phyloP scores from a whole-genome alignment of 2,797 vertebrate species.

The Anguilla pacifica region DNA sequence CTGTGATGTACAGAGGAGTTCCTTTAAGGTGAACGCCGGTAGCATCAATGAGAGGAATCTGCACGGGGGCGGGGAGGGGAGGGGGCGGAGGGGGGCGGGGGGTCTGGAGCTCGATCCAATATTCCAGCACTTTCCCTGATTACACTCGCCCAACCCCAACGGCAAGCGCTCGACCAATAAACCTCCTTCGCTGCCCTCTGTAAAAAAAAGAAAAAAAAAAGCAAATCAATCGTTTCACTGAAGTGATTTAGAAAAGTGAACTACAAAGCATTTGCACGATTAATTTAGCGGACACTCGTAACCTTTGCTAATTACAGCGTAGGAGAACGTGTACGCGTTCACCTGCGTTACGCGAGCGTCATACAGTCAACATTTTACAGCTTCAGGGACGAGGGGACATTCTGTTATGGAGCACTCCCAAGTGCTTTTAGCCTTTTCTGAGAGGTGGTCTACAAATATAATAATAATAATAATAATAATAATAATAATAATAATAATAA shows the following conservation, averaged over 20 bases:
- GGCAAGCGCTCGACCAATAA: neutral
- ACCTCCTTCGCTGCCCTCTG: neutral
- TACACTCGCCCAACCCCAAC: neutral
- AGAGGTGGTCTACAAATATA: too few species aligned
- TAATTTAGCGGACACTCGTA: neutral
- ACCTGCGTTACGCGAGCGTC: neutral
- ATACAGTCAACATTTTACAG: neutral
- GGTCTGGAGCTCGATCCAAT: too few species aligned
- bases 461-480: too few species aligned
- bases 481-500: too few species aligned
- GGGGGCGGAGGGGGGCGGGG: conserved; percentile 42
- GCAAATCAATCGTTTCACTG: neutral
- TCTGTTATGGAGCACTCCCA: neutral
- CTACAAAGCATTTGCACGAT: neutral
- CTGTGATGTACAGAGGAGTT: conserved; percentile 78
- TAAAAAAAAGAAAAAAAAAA: neutral
- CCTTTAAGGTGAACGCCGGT: conserved; percentile 89
- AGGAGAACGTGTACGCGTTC: neutral
- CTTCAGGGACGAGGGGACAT: neutral
- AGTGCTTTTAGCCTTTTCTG: neutral
- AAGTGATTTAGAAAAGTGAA: neutral
- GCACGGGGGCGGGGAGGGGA: conserved; percentile 23
- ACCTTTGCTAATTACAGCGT: neutral
- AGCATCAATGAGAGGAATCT: conserved; percentile 58
- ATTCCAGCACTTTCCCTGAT: neutral